Conservation (phyloP, 1,140 invertebrate genomes). For the Spodoptera frugiperda region DNA sequence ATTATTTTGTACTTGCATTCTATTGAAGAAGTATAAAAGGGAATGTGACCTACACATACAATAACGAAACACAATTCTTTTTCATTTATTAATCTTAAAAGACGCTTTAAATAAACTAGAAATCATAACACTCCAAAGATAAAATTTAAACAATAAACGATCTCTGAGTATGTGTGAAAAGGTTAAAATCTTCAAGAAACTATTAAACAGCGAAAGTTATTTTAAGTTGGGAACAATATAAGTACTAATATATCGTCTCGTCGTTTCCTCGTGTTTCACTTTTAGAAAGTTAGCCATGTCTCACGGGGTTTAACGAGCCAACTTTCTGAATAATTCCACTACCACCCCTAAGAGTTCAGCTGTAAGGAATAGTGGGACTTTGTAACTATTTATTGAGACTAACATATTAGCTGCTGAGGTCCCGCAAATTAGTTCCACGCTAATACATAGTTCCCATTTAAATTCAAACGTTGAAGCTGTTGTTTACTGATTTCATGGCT, state of each 20-base stretch:
- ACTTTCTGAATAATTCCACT: constrained; percentile 59
- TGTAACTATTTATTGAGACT: constrained; percentile 55
- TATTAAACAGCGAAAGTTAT: constrained; percentile 28
- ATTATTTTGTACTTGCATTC: too few relatives aligned
- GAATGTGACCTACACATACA: too few relatives aligned
- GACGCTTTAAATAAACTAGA: too few relatives aligned
- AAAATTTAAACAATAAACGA: neutral
- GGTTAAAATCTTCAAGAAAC: constrained; percentile 1
- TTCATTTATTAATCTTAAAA: too few relatives aligned
- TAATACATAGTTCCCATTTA: constrained; percentile 4
- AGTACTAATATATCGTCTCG: constrained; percentile 16
- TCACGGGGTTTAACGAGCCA: constrained; percentile 59
- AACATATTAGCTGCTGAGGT: constrained; percentile 46
- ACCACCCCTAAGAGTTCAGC: constrained; percentile 31
- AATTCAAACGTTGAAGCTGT: neutral
- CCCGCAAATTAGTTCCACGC: constrained; percentile 15
- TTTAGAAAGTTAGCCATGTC: constrained; percentile 58
- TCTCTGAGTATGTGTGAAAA: neutral
- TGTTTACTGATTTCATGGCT: neutral
- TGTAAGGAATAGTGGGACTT: constrained; percentile 52
- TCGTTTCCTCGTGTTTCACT: constrained; percentile 50
- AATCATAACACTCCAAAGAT: too few relatives aligned
- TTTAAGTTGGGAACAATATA: constrained; percentile 13
- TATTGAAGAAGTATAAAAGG: too few relatives aligned
- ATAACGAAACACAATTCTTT: too few relatives aligned